Conservation (phyloP, 2,113 vertebrate genomes). For the Psilopsiagon aymara region DNA sequence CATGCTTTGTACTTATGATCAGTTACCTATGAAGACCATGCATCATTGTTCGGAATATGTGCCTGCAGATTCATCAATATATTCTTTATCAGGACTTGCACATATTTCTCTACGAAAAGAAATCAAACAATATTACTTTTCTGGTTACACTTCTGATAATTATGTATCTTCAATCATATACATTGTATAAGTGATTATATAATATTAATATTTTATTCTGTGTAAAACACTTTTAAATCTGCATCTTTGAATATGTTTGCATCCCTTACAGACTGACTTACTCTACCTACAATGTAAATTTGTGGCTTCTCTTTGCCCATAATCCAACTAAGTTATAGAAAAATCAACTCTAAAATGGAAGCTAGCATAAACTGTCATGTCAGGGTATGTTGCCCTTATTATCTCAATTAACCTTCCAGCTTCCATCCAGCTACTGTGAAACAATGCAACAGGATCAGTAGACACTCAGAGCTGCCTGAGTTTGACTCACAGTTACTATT, state of each 20-base stretch:
- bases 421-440: neutral
- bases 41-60: neutral
- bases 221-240: neutral
- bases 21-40: neutral
- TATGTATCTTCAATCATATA: neutral
- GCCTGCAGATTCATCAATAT: neutral
- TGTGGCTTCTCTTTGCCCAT: neutral
- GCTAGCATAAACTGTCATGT: neutral
- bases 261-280: neutral
- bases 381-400: fast-evolving
- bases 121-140: neutral
- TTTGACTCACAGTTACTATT: neutral
- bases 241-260: neutral
- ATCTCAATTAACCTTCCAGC: neutral
- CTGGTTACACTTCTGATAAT: neutral
- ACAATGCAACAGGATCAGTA: neutral
- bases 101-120: neutral
- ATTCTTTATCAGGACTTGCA: neutral
- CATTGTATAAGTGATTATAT: neutral
- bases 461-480: neutral
- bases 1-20: neutral
- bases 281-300: neutral
- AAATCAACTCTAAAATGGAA: neutral
- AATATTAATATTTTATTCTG: neutral
- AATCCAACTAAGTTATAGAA: neutral